Base-by-base conservation (phyloP, 2,113 vertebrate species). In the Nannospalax galili region DNA sequence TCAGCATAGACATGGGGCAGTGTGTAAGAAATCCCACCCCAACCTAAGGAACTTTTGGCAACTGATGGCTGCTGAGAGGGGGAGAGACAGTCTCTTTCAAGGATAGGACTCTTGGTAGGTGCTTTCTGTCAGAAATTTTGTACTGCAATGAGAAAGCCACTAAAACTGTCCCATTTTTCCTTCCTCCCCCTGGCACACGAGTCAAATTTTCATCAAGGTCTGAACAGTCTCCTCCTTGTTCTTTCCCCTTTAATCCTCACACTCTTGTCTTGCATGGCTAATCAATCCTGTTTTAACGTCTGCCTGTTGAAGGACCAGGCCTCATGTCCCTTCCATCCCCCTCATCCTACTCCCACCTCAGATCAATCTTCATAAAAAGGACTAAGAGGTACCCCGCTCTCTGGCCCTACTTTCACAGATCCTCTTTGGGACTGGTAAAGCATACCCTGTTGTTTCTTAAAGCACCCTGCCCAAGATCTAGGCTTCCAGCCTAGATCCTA, bases 401-500 rank as follows among this genome's bases (percentile, higher is more conserved):
- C 30, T 40, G n/a, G 42, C 60, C 35, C 91, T 73, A 58, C 69
- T 93, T 58, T n/a, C 35, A 12, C 3, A 60, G 79, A 37, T 48
- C 20, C 12, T 87, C 65, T 88, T 52, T 87, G 81, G 64, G 45
- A 77, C 58, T 65, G 28, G 9, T 26, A 75, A 2, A 84, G 79
- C 48, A 92, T 20, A 91, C 69, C 20, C 52, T 89, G 30, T 94
- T 74, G 91, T 95, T 97, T 96, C 70, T 89, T 48, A 86, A 0
- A 94, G 91, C 79, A 80, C 69, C 52, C 73, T 95, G n/a, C 65
- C 35, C 84, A 89, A 95, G 80, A 84, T 75, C 78, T 77, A 95
- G 91, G 91, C 96, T 96, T 79, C 48, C 1, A 95, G 86, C 84
- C 91, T 94, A 90, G 79, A 95, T 90, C 77, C 92, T 88, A 77